phyloP scores from a whole-genome alignment of 2,888 invertebrate genomes.

The Drosophila prostipennis region DNA sequence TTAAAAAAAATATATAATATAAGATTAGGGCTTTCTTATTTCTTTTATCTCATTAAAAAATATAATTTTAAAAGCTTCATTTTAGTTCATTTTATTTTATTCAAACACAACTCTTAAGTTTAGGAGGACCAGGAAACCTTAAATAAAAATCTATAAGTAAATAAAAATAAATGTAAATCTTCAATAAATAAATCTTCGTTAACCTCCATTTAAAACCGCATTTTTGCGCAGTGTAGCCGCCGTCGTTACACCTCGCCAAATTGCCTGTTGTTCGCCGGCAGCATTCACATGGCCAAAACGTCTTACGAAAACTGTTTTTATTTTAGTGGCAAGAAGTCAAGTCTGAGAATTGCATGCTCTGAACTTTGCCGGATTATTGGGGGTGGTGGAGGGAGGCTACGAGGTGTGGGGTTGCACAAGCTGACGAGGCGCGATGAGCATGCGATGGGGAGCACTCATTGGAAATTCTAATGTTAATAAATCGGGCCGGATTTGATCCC shows the following conservation, averaged over 20 bases:
- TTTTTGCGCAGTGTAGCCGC: constrained; percentile 17
- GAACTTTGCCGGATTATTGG: constrained; percentile 50
- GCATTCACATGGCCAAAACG: constrained; percentile 49
- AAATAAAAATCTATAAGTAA: too few species aligned
- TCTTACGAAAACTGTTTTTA: constrained; percentile 43
- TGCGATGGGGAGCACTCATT: constrained; percentile 33
- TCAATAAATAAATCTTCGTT: too few species aligned
- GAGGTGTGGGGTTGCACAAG: constrained; percentile 55
- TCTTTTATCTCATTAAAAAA: too few species aligned
- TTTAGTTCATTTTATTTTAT: too few species aligned
- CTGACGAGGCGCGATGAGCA: constrained; percentile 20
- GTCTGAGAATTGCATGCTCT: constrained; percentile 71
- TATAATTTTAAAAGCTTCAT: too few species aligned
- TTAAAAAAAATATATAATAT: too few species aligned
- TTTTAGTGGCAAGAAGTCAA: constrained; percentile 45
- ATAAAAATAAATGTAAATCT: too few species aligned
- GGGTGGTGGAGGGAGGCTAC: neutral
- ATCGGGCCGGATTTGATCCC: constrained; percentile 19
- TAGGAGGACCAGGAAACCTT: too few species aligned
- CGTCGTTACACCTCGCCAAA: constrained; percentile 44
- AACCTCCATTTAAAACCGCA: too few species aligned
- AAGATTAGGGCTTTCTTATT: too few species aligned
- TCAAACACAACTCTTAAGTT: too few species aligned
- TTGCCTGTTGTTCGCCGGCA: constrained; percentile 36
- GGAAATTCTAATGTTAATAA: constrained; percentile 44